Evolutionary conservation across 2,888 invertebrate species (phyloP).

Genomic region (Reticulitermes lucifugus): DNA sequence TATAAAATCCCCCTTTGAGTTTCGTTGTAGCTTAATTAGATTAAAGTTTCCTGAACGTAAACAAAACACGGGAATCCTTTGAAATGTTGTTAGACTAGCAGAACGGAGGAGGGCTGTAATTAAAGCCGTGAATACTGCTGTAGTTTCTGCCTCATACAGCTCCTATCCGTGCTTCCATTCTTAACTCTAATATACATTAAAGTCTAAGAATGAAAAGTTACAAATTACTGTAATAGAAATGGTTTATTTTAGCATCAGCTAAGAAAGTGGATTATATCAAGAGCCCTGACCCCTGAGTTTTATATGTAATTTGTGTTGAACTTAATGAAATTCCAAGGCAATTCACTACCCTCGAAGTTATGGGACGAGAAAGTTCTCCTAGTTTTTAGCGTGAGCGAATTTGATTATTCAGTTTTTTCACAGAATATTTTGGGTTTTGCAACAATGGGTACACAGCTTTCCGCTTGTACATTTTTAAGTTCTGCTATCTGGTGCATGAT

Average conservation of each 20-base stretch:
- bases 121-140: neutral
- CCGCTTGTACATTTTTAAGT: too few species aligned
- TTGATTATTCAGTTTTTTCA: neutral
- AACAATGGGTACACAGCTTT: too few species aligned
- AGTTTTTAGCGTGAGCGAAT: neutral
- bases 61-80: conserved; percentile 2
- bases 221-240: conserved; percentile 32
- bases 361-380: neutral
- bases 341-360: neutral
- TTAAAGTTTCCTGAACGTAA: neutral
- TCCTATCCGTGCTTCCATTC: conserved; percentile 8
- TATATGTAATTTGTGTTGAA: conserved; percentile 42
- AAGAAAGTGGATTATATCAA: neutral
- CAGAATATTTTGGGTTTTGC: neutral
- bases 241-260: conserved; percentile 32
- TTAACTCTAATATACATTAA: neutral
- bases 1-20: too few species aligned
- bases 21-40: neutral
- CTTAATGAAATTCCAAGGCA: conserved; percentile 44
- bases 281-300: neutral
- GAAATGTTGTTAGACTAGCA: neutral
- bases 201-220: neutral
- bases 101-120: neutral
- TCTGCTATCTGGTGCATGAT: too few species aligned
- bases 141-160: neutral